Conservation (phyloP, 92 coral and sea anemone species). For the Nematostella vectensis region DNA sequence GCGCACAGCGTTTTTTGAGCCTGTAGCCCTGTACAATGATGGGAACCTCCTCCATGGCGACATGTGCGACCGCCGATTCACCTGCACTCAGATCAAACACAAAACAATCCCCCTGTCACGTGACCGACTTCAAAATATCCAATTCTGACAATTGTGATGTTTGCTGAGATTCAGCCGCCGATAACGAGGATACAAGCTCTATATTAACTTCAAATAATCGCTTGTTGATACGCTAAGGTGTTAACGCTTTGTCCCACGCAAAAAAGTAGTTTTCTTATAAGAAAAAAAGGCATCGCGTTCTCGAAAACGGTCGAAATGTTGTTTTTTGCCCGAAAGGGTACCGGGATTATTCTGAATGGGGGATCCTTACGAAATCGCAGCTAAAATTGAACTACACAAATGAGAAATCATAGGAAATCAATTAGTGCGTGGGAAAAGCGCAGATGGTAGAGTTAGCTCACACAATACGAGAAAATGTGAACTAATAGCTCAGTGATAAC, state of each 20-base stretch:
- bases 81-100: slow-evolving; percentile 76
- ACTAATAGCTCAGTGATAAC: slow-evolving; percentile 73
- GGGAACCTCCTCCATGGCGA: slow-evolving; percentile 38
- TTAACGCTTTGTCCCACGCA: not conserved
- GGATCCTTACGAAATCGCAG: slow-evolving; percentile 41
- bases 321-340: slow-evolving; percentile 46
- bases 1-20: slow-evolving; percentile 28
- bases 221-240: slow-evolving; percentile 22
- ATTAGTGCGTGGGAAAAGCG: slow-evolving; percentile 75
- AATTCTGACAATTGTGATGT: slow-evolving; percentile 66
- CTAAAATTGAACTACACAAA: slow-evolving; percentile 60
- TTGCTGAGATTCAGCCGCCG: slow-evolving; percentile 60
- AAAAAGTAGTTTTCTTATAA: no score
- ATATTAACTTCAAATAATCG: slow-evolving; percentile 71
- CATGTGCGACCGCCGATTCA: slow-evolving; percentile 69
- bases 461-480: slow-evolving; percentile 51
- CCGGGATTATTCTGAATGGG: slow-evolving; percentile 30
- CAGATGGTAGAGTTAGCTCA: slow-evolving; percentile 63
- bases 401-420: slow-evolving; percentile 85
- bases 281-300: not conserved
- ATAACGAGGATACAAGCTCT: slow-evolving; percentile 65
- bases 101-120: slow-evolving; percentile 74
- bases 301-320: not conserved
- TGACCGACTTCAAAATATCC: slow-evolving; percentile 60
- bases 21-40: slow-evolving; percentile 44